These are phyloP conservation scores for Setophaga kirtlandii DNA, from an alignment of 2,113 vertebrate species.

Conservation along the genomic window DNA sequence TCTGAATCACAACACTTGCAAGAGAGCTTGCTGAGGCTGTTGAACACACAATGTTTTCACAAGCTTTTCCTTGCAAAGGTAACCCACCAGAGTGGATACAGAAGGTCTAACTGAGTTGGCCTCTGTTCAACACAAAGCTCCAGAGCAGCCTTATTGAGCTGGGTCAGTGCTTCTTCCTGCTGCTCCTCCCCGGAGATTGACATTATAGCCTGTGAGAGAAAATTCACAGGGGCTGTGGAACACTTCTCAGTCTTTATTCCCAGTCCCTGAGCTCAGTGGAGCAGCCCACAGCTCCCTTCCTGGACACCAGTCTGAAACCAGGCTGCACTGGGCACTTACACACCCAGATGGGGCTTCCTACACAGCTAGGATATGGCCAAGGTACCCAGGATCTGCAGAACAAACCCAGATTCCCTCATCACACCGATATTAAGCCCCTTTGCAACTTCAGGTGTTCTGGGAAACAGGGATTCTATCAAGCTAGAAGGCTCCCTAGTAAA, in stretches of 20 bases:
- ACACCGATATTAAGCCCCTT: not conserved
- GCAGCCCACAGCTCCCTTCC: not conserved
- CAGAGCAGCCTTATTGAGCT: constrained; percentile 76
- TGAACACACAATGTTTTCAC: not conserved
- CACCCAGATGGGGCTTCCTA: not conserved
- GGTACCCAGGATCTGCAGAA: not conserved
- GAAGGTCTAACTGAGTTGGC: constrained; percentile 52
- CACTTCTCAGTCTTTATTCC: not conserved
- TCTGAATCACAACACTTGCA: not conserved
- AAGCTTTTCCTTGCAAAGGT: not conserved
- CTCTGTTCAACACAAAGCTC: constrained; percentile 70
- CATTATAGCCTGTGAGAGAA: constrained; percentile 72
- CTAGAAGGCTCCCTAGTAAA: not conserved
- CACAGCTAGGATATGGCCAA: not conserved
- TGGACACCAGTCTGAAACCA: not conserved
- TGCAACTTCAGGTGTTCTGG: not conserved
- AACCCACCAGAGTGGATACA: constrained; percentile 77
- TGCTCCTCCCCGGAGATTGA: constrained; percentile 63
- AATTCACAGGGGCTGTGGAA: not conserved
- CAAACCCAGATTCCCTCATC: not conserved
- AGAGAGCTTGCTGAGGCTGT: not conserved
- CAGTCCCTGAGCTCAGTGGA: not conserved
- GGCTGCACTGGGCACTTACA: not conserved
- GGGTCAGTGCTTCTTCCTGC: constrained; percentile 72
- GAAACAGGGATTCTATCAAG: not conserved